phyloP scores from a whole-genome alignment of 2,888 invertebrate species.

The Yponomeuta plumbellus region DNA sequence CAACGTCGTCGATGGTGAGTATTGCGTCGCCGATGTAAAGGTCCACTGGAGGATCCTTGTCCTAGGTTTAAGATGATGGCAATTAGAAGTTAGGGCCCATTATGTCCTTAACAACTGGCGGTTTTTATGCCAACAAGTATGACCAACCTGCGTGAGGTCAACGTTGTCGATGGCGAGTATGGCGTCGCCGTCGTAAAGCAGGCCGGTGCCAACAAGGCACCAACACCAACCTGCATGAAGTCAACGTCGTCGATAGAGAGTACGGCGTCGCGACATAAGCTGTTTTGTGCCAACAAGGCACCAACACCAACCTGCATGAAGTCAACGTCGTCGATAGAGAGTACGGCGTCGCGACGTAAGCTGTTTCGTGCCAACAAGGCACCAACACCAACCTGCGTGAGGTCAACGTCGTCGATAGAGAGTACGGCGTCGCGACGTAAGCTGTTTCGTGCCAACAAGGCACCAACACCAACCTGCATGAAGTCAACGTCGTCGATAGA shows the following conservation, averaged over 20 bases:
- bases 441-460: no score
- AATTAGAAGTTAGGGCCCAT: no score
- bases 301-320: slow-evolving; percentile 77
- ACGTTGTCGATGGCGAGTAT: slow-evolving; percentile 88
- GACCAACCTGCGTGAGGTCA: slow-evolving; percentile 81
- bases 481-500: slow-evolving; percentile 88
- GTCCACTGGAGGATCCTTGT: no score
- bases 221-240: slow-evolving; percentile 76
- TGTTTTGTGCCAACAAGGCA: no score
- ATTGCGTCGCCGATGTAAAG: slow-evolving; percentile 91
- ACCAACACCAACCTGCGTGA: slow-evolving; percentile 77
- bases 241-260: slow-evolving; percentile 87
- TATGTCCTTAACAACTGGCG: no score
- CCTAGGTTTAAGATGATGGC: no score
- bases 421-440: slow-evolving; percentile 90
- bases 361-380: no score
- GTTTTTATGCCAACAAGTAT: no score
- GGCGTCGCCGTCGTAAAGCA: slow-evolving; percentile 89
- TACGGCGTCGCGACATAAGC: slow-evolving; percentile 89
- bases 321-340: slow-evolving; percentile 87
- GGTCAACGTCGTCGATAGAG: slow-evolving; percentile 86
- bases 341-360: slow-evolving; percentile 89
- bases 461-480: slow-evolving; percentile 73
- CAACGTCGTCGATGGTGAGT: slow-evolving; percentile 86
- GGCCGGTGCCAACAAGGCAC: no score